Conservation (phyloP, 2,888 invertebrate species). For the Drosophila neutralis region DNA sequence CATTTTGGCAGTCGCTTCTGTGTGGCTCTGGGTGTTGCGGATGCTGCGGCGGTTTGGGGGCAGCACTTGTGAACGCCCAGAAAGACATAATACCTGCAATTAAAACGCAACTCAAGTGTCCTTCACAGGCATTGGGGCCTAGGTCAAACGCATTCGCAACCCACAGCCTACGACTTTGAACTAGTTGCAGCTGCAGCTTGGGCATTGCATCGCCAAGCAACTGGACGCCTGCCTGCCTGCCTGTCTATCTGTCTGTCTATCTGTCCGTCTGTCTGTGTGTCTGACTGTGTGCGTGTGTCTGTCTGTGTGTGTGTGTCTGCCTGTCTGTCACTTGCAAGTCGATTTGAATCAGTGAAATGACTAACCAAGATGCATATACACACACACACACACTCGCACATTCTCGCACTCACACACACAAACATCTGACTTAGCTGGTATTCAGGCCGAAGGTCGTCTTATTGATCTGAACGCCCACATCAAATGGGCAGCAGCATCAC, state of each 20-base stretch:
- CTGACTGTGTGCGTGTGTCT: conserved; percentile 14
- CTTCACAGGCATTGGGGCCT: conserved; percentile 78
- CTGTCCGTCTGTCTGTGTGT: background rate
- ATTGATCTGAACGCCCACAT: conserved; percentile 75
- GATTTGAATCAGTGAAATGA: conserved; percentile 76
- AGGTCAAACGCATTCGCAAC: conserved; percentile 70
- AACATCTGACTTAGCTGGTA: conserved; percentile 33
- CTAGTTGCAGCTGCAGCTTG: conserved; percentile 56
- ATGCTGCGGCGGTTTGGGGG: conserved; percentile 21
- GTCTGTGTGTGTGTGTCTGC: conserved; percentile 12
- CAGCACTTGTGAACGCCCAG: conserved; percentile 64
- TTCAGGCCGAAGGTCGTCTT: conserved; percentile 70
- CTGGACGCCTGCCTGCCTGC: conserved; percentile 10
- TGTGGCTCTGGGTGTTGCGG: conserved; percentile 41
- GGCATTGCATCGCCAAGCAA: conserved; percentile 6
- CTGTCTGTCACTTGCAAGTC: conserved; percentile 44
- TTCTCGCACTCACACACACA: background rate
- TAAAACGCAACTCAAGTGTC: conserved; percentile 80
- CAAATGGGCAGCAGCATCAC: conserved; percentile 7
- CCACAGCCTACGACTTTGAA: conserved; percentile 66
- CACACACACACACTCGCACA: conserved; percentile 2
- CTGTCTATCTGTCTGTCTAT: conserved; percentile 5
- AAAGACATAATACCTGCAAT: conserved; percentile 82
- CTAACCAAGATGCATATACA: conserved; percentile 59
- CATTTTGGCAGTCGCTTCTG: conserved; percentile 36